Base-by-base conservation (phyloP, 2,113 vertebrate genomes). In the Hyperoodon ampullatus region DNA sequence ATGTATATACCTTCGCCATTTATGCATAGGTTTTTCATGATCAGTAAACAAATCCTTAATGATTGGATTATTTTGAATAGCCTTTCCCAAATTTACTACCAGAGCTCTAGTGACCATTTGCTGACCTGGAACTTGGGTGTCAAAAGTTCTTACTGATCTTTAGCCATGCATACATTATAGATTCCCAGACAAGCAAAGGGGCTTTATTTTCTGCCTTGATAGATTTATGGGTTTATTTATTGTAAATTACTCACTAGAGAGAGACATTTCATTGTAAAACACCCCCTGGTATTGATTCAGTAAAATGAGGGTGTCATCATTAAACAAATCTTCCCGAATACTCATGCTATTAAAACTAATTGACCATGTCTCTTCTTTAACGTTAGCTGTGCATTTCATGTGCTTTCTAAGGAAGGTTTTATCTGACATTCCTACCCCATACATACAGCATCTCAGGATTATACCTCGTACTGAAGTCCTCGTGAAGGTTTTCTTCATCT, bases 161-260 rank as follows among this genome's bases (percentile, higher is more conserved):
- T 98, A 99, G 98, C 98, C 98, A 98, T 98, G 96, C 98, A 66
- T 97, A 95, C 98, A 98, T 98, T 98, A 99, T 98, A 99, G 99
- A 99, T 99, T 93, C 85, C 61, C 53, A 86, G 89, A 71, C 95
- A 97, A 98, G 98, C 98, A 98, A 98, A 98, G 96, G 88, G 94
- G 83, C 90, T 98, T 98, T 98, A 98, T 98, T 98, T 98, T 97
- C 98, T 97, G 80, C 98, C 98, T 98, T 98, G 98, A 98, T 98
- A 97, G 92, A 96, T 97, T 94, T 98, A 99, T 99, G 98, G 98
- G 99, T 99, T 99, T 98, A 99, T 99, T 98, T 99, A 98, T 98
- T 98, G 96, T 98, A 98, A 99, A 99, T 99, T 98, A 98, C 95
- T 98, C 97, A 98, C 94, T 74, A 98, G 98, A 98, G 98, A 99